A percentile compares a stretch with the other conserved stretches of the same genome.
Conservation (phyloP, 1,140 invertebrate species). For the Drosophila paulistorum region DNA sequence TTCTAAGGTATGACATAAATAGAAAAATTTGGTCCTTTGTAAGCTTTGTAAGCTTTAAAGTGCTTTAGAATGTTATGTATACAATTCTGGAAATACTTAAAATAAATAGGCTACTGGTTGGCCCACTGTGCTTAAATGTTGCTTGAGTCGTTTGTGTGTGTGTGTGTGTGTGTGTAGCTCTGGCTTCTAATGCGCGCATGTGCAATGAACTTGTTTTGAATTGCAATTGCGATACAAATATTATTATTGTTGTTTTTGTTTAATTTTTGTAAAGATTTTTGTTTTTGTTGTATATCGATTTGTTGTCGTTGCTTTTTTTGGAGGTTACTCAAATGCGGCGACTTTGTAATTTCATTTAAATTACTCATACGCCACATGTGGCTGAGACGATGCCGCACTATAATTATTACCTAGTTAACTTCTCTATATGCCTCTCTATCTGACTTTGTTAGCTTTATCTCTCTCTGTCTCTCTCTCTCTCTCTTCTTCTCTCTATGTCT, state of each 20-base stretch:
- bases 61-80: too few relatives aligned
- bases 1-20: too few relatives aligned
- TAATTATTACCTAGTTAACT: conserved; percentile 46
- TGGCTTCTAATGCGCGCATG: conserved; percentile 67
- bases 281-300: conserved; percentile 14
- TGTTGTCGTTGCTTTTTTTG: conserved; percentile 40
- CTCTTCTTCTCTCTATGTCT: not conserved
- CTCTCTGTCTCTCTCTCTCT: conserved; percentile 20
- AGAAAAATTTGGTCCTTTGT: too few relatives aligned
- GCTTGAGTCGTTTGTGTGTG: not conserved
- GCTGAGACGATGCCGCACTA: conserved; percentile 23
- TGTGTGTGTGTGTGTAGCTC: conserved; percentile 4
- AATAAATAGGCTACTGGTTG: too few relatives aligned
- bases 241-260: conserved; percentile 33
- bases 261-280: conserved; percentile 12
- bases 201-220: conserved; percentile 76
- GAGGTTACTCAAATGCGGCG: conserved; percentile 66
- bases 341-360: conserved; percentile 77
- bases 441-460: not conserved
- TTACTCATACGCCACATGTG: conserved; percentile 68
- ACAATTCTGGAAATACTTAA: too few relatives aligned
- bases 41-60: too few relatives aligned
- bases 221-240: conserved; percentile 55
- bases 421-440: not conserved
- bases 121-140: conserved; percentile 1